Evolutionary conservation across 2,113 vertebrate species (phyloP), one percentile per base, ranked within the genome.

Genomic region (Chionis minor): DNA sequence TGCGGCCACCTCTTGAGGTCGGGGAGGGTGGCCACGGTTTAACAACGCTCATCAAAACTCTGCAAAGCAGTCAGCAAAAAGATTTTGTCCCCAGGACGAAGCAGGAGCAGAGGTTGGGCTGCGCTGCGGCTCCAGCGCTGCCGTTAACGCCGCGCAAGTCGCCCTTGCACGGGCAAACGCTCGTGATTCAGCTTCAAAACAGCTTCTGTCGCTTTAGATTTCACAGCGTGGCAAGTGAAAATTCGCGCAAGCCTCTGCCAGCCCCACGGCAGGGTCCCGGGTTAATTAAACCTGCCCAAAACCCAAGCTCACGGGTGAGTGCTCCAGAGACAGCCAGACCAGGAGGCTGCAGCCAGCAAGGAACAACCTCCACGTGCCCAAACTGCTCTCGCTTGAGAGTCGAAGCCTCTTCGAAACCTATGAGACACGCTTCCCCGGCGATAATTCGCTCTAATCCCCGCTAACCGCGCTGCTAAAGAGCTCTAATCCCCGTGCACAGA

Each of bases 401-500:
- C 8, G 5, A 16, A 88, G n/a, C 12, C 32, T 63, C 24, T 24
- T 16, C n/a, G 38, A 38, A 38, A 52, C 44, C 65, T 62, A 16
- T 0, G 45, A 66, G 86, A 27, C 56, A 5, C 2, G 63, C 47
- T 88, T 87, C 35, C 79, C 74, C 66, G 6, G 74, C 49, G 96
- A 81, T 92, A 89, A 97, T 95, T 89, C 7, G 3, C 92, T 87
- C 86, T 89, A 97, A 96, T 95, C 95, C 93, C 81, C 21, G 17
- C 91, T 84, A 84, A 82, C 74, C 24, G 2, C 14, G 11, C 89
- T 35, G 86, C 95, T 84, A 51, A 94, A 80, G 70, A 94, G 92
- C 93, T 65, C 90, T 97, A 94, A 92, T 97, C 94, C 74, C 86
- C 45, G 4, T 24, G 80, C 92, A 16, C 20, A 13, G 86, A 69